phyloP scores from a whole-genome alignment of 2,113 vertebrate genomes.

The Melanotaenia duboulayi region DNA sequence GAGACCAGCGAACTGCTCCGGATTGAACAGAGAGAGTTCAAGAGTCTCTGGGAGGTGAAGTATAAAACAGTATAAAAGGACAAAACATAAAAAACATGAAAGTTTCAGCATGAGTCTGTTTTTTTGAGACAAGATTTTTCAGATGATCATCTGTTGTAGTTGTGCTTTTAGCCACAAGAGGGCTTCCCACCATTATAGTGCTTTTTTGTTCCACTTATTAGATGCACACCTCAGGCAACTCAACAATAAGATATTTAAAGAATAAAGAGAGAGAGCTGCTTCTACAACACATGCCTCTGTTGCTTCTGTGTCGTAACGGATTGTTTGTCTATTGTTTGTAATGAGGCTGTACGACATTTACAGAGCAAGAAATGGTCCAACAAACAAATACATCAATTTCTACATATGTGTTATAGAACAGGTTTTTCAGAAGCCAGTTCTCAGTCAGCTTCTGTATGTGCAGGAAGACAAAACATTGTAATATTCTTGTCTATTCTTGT shows the following conservation, averaged over 20 bases:
- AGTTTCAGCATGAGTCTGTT: neutral
- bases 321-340: neutral
- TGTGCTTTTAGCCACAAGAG: slow-evolving; percentile 64
- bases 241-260: slow-evolving; percentile 3
- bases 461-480: no score
- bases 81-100: neutral
- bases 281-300: neutral
- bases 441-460: no score
- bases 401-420: no score
- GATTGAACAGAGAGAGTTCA: slow-evolving; percentile 98
- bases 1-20: slow-evolving; percentile 95
- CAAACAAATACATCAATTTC: neutral
- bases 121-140: slow-evolving; percentile 8
- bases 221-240: slow-evolving; percentile 8
- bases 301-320: neutral
- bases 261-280: neutral
- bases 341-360: neutral
- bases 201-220: slow-evolving; percentile 10
- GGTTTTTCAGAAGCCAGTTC: no score
- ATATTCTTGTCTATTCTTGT: no score
- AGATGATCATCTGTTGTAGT: slow-evolving; percentile 33
- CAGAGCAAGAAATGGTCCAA: neutral
- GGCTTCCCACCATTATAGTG: slow-evolving; percentile 45
- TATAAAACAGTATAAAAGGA: neutral
- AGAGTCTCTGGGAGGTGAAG: slow-evolving; percentile 95